Evolutionary conservation across 1,140 invertebrate species (phyloP).

Genomic region (Rhopalosiphum padi): DNA sequence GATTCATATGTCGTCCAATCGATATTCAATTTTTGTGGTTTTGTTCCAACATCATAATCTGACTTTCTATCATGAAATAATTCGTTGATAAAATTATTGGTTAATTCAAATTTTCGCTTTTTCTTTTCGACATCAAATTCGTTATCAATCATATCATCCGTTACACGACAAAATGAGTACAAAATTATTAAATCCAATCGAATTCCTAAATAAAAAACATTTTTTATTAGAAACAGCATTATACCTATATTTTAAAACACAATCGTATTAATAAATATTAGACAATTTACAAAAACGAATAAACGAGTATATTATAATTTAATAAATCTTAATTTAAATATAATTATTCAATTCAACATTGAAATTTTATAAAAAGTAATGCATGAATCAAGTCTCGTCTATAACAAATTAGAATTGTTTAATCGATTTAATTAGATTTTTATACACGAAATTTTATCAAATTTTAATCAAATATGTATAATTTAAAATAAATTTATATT

Average conservation of each 20-base stretch:
- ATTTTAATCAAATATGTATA: too few relatives aligned
- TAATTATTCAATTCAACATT: too few relatives aligned
- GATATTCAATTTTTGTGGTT: not conserved
- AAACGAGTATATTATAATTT: too few relatives aligned
- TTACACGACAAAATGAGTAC: conserved; percentile 29
- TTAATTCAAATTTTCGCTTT: not conserved
- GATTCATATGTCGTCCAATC: conserved; percentile 6
- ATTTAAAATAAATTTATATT: too few relatives aligned
- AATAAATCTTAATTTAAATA: too few relatives aligned
- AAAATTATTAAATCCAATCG: conserved; percentile 39
- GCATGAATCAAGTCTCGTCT: too few relatives aligned
- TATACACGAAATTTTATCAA: too few relatives aligned
- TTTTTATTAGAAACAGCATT: not conserved
- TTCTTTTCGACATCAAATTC: not conserved
- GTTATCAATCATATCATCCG: conserved; percentile 40
- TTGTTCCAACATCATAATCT: conserved; percentile 25
- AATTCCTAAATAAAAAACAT: conserved; percentile 27
- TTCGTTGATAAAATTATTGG: not conserved
- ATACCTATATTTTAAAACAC: not conserved
- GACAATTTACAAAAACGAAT: not conserved
- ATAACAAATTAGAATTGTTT: too few relatives aligned
- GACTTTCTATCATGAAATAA: conserved; percentile 40
- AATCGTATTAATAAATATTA: not conserved
- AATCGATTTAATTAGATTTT: too few relatives aligned
- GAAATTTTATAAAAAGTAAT: too few relatives aligned